Percentiles rank a stretch among this genome's conserved stretches.
phyloP scores from a whole-genome alignment of 2,797 vertebrate genomes.

The Todus mexicanus region DNA sequence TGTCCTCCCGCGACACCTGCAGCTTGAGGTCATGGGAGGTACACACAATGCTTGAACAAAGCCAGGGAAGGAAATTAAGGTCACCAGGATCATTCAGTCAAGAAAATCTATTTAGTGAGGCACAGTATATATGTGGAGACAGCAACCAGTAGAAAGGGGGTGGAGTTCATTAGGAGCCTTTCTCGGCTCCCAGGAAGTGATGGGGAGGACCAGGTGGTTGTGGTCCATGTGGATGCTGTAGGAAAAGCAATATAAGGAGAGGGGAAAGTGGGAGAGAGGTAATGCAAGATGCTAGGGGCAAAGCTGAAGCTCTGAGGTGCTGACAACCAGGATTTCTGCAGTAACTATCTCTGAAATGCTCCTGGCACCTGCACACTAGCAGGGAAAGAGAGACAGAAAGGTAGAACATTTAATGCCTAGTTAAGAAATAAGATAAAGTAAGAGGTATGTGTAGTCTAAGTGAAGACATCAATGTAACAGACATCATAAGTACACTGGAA shows the following conservation, averaged over 20 bases:
- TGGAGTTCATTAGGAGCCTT: not conserved
- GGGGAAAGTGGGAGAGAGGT: not conserved
- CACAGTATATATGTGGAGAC: not conserved
- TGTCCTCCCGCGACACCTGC: not conserved
- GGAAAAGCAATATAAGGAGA: not conserved
- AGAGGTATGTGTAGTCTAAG: not conserved
- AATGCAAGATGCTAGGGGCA: not conserved
- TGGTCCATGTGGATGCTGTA: not conserved
- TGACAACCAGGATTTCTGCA: not conserved
- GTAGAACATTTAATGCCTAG: not conserved
- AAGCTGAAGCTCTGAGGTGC: not conserved
- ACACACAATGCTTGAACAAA: not conserved
- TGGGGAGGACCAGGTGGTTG: not conserved
- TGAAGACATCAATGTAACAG: not conserved
- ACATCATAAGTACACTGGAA: not conserved
- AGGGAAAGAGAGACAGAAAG: not conserved
- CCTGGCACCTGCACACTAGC: accelerated
- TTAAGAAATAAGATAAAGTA: not conserved
- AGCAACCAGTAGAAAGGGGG: not conserved
- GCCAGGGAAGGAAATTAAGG: not conserved
- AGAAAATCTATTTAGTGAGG: not conserved
- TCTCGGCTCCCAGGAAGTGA: not conserved
- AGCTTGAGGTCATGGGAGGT: not conserved
- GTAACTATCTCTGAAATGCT: not conserved
- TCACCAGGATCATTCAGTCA: not conserved